Base-by-base conservation (phyloP, 2,113 vertebrate genomes). In the Hyla sarda region DNA sequence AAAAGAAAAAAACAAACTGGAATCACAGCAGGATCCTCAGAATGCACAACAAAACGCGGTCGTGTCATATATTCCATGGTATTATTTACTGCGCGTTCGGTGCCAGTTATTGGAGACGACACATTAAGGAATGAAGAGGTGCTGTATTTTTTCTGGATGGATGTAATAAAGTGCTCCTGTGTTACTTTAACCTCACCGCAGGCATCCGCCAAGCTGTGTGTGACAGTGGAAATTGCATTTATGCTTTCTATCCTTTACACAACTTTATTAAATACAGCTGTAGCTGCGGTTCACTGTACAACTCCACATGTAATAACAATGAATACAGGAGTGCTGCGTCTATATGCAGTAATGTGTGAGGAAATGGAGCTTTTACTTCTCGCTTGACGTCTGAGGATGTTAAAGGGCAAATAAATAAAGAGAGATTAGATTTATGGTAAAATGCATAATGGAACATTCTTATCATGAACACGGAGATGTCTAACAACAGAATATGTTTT, bases 111-210 rank as follows among this genome's bases (percentile, higher is more conserved):
- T 69, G 41, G n/a, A 50, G 60, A 32, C 10, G 30, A 69, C 62
- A 82, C 60, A 82, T 50, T 82, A 65, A 50, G 25, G 17, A n/a
- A 69, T 50, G 60, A 69, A 69, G 30, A 82, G 47, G 60, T 21
- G 47, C 45, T 52, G 25, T 71, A 79, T 69, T 69, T 82, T 21
- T 47, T 54, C 48, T 41, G 48, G 19, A 79, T 79, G 21, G 76
- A 79, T 58, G 52, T 79, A 30, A 79, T 79, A 32, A 77, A 77
- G 48, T 34, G 75, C 52, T 56, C 50, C 17, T 54, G 28, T 77
- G 75, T 77, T 54, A 79, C 76, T 56, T 50, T 56, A 58, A 79
- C 82, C 28, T 72, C 82, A 54, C 82, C 19, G 8, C 65, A 83
- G 60, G 82, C 65, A 25, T 71, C 47, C 65, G 28, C 65, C 47